Evolutionary conservation across 2,888 invertebrate species (phyloP), one percentile per base, ranked within the genome.

Genomic region (Scotopteryx bipunctaria): DNA sequence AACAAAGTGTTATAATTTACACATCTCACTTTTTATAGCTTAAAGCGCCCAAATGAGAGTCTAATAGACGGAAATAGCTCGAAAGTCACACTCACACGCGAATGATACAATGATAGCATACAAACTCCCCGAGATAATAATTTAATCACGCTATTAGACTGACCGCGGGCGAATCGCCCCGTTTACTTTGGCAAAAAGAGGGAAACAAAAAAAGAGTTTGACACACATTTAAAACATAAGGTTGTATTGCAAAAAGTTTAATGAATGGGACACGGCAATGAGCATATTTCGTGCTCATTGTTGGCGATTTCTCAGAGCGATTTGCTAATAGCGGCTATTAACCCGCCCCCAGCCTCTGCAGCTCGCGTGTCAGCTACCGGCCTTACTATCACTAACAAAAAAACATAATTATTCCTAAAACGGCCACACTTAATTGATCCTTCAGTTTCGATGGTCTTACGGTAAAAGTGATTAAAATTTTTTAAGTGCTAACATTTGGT

Each of bases 241-340:
- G 81, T 79, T 75, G 72, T 66, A 74, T 76, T 69, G 75, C 73
- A 81, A 84, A 83, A 81, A 83, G 66, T 73, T 73, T 81, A 86
- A 83, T 82, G 81, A 87, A 86, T 86, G 81, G 75, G 78, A 78
- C 73, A 65, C 64, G 69, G 76, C 83, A 81, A 84, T 80, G 84
- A 80, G 76, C 75, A 76, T 81, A 80, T 86, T 85, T 77, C 82
- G 85, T 85, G 86, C 75, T 83, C 83, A 86, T 88, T 88, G 86
- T 86, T 80, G 78, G 68, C 75, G 83, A 87, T 88, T 85, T 87
- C 87, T 81, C 80, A 80, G 75, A 76, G 81, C 76, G 80, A 83
- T 87, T 86, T 74, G 74, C 80, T 87, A 87, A 88, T 86, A 83
- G 82, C 75, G 29, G 78, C 81, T 78, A 88, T 86, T 86, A 87